phyloP scores from a whole-genome alignment of 2,888 invertebrate species.

The Linnaemya tessellans region DNA sequence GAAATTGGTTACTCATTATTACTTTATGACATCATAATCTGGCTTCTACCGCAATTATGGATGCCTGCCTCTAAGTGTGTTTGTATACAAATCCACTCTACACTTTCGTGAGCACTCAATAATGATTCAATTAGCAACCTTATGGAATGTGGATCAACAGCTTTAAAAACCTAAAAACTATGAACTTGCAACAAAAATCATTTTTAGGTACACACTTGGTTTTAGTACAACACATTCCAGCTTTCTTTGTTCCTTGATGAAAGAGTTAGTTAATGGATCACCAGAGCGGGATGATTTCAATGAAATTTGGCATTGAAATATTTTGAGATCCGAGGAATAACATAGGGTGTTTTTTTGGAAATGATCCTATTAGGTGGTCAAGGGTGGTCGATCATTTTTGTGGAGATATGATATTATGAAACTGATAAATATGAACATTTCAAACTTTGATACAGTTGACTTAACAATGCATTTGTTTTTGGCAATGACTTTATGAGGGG shows the following conservation, averaged over 20 bases:
- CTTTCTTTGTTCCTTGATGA: constrained; percentile 11
- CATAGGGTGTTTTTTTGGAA: too few species aligned
- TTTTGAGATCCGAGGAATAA: too few species aligned
- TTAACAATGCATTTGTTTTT: too few species aligned
- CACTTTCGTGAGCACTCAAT: constrained; percentile 40
- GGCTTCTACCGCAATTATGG: constrained; percentile 34
- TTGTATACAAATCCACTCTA: not conserved
- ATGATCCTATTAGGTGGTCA: too few species aligned
- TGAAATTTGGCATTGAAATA: too few species aligned
- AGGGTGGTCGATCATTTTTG: too few species aligned
- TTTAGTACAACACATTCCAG: too few species aligned
- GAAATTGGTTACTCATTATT: constrained; percentile 55
- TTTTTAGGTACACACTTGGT: not conserved
- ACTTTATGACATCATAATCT: constrained; percentile 63
- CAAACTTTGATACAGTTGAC: too few species aligned
- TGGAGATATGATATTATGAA: too few species aligned
- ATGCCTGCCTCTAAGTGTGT: not conserved
- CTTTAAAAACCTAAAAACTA: constrained; percentile 20
- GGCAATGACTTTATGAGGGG: too few species aligned
- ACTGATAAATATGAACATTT: too few species aligned
- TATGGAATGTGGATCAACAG: constrained; percentile 56
- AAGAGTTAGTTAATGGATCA: too few species aligned
- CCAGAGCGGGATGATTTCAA: not conserved
- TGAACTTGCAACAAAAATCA: constrained; percentile 8
- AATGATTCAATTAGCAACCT: constrained; percentile 56